These are phyloP conservation scores for Cebus imitator DNA, from an alignment of 2,113 vertebrate genomes.

Conservation along the genomic window DNA sequence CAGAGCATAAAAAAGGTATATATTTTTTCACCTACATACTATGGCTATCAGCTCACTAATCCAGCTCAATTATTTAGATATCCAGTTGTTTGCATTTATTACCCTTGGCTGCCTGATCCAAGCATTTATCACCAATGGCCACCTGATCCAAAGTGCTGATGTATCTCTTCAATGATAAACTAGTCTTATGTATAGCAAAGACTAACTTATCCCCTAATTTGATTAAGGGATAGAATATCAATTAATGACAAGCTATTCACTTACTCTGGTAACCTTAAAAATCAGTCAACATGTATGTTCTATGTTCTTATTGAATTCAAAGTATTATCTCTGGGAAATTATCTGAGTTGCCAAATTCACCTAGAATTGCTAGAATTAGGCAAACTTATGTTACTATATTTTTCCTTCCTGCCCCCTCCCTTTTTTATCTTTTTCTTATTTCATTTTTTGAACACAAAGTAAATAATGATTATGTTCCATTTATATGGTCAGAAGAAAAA, in stretches of 20 bases:
- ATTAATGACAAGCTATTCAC: background rate
- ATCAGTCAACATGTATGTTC: background rate
- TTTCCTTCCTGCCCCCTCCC: too few relatives aligned
- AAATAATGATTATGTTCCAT: conserved; percentile 8
- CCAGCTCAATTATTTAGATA: background rate
- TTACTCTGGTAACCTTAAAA: background rate
- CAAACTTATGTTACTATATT: background rate
- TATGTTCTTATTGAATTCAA: background rate
- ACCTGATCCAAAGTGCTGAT: background rate
- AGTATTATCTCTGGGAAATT: background rate
- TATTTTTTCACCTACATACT: background rate
- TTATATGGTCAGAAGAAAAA: background rate
- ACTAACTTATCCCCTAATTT: too few relatives aligned
- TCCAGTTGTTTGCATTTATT: background rate
- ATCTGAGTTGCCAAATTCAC: background rate
- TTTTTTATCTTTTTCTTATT: background rate
- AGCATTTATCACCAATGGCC: background rate
- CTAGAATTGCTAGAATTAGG: background rate
- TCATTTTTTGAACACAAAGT: background rate
- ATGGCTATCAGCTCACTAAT: background rate
- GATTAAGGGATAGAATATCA: background rate
- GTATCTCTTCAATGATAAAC: background rate
- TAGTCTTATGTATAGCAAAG: background rate
- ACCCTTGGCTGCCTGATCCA: background rate
- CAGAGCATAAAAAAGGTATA: background rate